Percentiles rank a stretch among this genome's conserved stretches.
These are phyloP conservation scores for Caenorhabditis brenneri DNA, from an alignment of 1,140 invertebrate species.

Conservation along the genomic window DNA sequence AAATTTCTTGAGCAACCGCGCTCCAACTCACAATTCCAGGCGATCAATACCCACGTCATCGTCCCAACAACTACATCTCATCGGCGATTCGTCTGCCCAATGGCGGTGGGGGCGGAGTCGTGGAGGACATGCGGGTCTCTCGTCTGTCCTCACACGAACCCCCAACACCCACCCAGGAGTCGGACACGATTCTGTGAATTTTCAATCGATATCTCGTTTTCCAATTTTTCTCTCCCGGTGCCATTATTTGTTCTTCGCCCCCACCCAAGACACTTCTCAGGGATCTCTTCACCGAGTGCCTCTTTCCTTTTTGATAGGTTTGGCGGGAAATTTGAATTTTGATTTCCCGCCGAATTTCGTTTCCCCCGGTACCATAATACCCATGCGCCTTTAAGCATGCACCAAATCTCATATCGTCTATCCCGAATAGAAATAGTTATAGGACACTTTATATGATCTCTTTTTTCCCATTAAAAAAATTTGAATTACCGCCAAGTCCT, in stretches of 20 bases:
- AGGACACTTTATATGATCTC: background rate
- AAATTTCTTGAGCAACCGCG: no score
- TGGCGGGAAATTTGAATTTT: background rate
- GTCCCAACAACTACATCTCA: constrained; percentile 34
- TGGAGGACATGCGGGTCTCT: constrained; percentile 52
- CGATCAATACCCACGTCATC: constrained; percentile 13
- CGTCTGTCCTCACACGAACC: constrained; percentile 47
- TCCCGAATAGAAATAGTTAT: background rate
- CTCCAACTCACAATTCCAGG: background rate
- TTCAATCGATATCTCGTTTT: no score
- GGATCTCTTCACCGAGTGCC: constrained; percentile 15
- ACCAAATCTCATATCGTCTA: background rate
- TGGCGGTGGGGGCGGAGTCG: constrained; percentile 34
- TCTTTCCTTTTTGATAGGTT: background rate
- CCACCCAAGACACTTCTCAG: background rate
- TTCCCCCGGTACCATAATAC: no score
- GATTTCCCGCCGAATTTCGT: background rate
- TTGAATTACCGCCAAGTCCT: background rate
- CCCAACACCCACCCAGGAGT: constrained; percentile 11
- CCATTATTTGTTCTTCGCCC: background rate
- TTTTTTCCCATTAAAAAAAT: background rate
- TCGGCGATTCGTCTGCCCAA: constrained; percentile 47
- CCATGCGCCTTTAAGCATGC: background rate
- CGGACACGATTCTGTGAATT: constrained; percentile 38
- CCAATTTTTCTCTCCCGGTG: no score